A percentile compares a stretch with the other conserved stretches of the same genome.
Evolutionary conservation across 2,888 invertebrate species (phyloP).

Genomic region (Drosophila paranaensis): DNA sequence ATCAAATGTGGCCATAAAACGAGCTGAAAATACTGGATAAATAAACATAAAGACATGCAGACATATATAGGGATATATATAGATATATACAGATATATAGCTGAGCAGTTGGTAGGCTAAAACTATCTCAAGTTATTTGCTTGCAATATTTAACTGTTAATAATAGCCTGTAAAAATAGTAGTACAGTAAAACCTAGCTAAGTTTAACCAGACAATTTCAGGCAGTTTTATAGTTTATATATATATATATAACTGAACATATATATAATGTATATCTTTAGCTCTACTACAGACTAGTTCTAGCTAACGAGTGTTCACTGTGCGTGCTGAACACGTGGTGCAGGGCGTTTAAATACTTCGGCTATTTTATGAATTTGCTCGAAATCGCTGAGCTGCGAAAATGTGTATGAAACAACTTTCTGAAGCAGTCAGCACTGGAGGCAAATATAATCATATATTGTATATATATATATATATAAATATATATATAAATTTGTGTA

Average conservation of each 20-base stretch:
- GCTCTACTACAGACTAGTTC: neutral
- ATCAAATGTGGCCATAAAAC: slow-evolving; percentile 26
- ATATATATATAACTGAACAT: neutral
- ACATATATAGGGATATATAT: neutral
- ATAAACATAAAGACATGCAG: neutral
- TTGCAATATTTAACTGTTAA: slow-evolving; percentile 8
- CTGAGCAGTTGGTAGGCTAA: neutral
- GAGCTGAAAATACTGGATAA: slow-evolving; percentile 6
- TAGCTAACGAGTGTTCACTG: neutral
- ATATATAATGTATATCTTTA: too few relatives aligned
- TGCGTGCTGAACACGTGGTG: slow-evolving; percentile 13
- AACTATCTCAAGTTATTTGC: neutral
- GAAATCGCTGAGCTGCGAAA: slow-evolving; percentile 29
- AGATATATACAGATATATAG: neutral
- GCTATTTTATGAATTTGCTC: slow-evolving; percentile 13
- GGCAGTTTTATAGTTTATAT: neutral
- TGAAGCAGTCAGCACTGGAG: slow-evolving; percentile 34
- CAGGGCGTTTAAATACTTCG: slow-evolving; percentile 17
- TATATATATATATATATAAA: neutral
- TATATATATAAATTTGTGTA: neutral
- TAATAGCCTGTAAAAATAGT: neutral
- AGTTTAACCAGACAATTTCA: neutral
- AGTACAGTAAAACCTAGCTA: neutral
- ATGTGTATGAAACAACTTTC: slow-evolving; percentile 16
- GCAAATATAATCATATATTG: slow-evolving; percentile 7